Evolutionary conservation across 2,113 vertebrate species (phyloP).

Genomic region (Naja naja): DNA sequence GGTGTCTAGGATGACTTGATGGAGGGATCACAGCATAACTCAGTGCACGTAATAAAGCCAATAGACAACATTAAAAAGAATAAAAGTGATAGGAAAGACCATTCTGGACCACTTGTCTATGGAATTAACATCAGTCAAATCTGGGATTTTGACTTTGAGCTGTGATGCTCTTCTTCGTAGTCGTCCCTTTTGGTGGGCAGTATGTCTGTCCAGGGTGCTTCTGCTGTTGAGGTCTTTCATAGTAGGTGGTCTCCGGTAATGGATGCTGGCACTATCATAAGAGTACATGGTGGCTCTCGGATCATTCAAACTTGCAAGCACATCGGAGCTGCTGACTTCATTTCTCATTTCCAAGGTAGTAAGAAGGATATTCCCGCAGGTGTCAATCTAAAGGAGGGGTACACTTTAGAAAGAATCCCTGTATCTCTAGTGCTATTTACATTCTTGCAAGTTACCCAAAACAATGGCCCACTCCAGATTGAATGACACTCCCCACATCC

Average conservation of each 20-base stretch:
- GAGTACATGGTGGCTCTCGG: constrained; percentile 76
- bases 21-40: constrained; percentile 42
- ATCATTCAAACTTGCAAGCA: constrained; percentile 71
- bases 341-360: constrained; percentile 79
- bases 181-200: constrained; percentile 78
- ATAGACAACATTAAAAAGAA: constrained; percentile 93
- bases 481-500: not conserved
- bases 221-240: constrained; percentile 80
- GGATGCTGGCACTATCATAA: constrained; percentile 84
- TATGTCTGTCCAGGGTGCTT: constrained; percentile 75
- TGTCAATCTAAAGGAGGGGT: constrained; percentile 78
- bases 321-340: constrained; percentile 76
- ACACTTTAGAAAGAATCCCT: constrained; percentile 44
- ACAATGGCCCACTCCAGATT: not conserved
- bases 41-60: constrained; percentile 96
- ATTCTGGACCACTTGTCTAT: constrained; percentile 97
- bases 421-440: not conserved
- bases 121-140: constrained; percentile 91
- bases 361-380: constrained; percentile 85
- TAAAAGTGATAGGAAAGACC: constrained; percentile 89
- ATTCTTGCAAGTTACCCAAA: not conserved
- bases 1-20: constrained; percentile 34
- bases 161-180: constrained; percentile 85
- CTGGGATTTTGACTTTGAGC: constrained; percentile 92
- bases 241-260: constrained; percentile 82